These are phyloP conservation scores for Hypercompe scribonia DNA, from an alignment of 2,888 invertebrate species.

Conservation along the genomic window DNA sequence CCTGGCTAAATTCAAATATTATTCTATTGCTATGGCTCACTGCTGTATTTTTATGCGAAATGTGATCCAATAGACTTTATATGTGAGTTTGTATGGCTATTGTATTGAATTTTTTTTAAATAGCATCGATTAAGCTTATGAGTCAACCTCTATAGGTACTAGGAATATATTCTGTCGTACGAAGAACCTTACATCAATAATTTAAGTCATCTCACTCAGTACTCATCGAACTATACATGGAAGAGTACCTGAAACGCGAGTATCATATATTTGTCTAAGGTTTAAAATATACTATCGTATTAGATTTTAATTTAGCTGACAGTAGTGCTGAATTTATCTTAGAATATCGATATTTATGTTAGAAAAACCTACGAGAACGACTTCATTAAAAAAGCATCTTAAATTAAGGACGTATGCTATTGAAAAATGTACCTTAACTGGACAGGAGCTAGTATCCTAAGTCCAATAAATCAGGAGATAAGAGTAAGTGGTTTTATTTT, in stretches of 20 bases:
- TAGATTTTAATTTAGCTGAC: background rate
- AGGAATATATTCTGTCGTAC: too few relatives aligned
- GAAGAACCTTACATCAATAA: too few relatives aligned
- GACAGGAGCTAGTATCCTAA: conserved; percentile 30
- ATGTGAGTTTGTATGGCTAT: background rate
- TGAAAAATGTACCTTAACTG: conserved; percentile 16
- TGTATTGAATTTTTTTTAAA: background rate
- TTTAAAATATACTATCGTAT: background rate
- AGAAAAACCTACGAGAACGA: background rate
- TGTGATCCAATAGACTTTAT: background rate
- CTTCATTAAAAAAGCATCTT: conserved; percentile 20
- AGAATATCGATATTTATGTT: background rate
- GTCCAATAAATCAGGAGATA: conserved; percentile 48
- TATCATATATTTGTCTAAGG: background rate
- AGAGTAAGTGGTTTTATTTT: conserved; percentile 53
- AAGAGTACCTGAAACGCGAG: background rate
- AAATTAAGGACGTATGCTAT: conserved; percentile 2
- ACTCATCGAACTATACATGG: background rate
- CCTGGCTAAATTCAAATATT: background rate
- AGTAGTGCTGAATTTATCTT: background rate
- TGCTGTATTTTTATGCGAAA: background rate
- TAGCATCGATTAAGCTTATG: background rate
- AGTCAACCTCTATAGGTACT: too few relatives aligned
- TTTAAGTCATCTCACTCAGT: too few relatives aligned
- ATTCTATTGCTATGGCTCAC: background rate